A percentile compares a stretch with the other conserved stretches of the same genome.
Conservation (phyloP, 2,113 vertebrate genomes). For the Zeus faber region DNA sequence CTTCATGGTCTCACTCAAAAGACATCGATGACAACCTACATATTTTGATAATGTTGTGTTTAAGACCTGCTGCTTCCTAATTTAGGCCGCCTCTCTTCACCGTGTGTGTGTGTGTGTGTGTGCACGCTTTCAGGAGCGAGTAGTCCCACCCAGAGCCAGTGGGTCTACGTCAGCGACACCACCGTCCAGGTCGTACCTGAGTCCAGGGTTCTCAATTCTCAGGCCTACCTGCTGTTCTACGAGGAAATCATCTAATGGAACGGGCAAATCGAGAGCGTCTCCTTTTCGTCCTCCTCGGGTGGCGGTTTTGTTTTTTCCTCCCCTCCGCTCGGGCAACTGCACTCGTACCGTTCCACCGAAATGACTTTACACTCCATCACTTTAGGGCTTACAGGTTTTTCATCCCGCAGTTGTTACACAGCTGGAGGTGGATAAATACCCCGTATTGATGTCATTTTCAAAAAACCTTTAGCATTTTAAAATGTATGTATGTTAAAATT, state of each 20-base stretch:
- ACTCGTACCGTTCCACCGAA: not conserved
- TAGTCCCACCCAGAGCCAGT: conserved; percentile 80
- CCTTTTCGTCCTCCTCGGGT: not conserved
- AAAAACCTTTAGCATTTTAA: not conserved
- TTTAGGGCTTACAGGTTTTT: not conserved
- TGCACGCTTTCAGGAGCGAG: conserved; percentile 80
- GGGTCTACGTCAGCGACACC: conserved; percentile 94
- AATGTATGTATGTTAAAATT: not conserved
- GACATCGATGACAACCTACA: too few relatives aligned
- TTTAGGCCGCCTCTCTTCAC: too few relatives aligned
- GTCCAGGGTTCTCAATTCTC: conserved; percentile 91
- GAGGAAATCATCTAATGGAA: conserved; percentile 81
- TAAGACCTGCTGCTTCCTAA: too few relatives aligned
- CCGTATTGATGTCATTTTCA: not conserved
- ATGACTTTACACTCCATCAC: not conserved
- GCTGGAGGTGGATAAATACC: not conserved
- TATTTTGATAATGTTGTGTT: too few relatives aligned
- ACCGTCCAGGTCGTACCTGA: conserved; percentile 90
- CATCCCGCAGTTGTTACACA: not conserved
- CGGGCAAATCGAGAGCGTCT: not conserved
- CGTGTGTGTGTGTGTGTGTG: conserved; percentile 42
- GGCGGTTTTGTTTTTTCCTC: not conserved
- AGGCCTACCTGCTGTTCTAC: conserved; percentile 98
- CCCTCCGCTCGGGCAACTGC: not conserved
- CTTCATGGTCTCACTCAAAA: too few relatives aligned